These are phyloP conservation scores for Saccostrea cuccullata DNA, from an alignment of 1,140 invertebrate genomes.

Conservation along the genomic window DNA sequence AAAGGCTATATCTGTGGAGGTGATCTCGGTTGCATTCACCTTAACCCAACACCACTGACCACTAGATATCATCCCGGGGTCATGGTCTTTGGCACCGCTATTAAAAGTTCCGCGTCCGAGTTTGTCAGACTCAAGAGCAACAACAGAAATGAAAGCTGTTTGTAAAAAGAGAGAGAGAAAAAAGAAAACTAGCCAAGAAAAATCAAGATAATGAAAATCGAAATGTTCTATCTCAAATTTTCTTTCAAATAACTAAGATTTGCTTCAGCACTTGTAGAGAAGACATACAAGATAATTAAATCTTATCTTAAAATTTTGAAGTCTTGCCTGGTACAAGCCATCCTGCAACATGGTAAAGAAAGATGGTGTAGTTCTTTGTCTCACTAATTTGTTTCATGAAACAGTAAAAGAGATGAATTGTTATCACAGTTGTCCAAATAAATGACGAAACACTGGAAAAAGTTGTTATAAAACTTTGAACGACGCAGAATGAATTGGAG, in stretches of 20 bases:
- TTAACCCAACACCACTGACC: background rate
- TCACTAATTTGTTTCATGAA: background rate
- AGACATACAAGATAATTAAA: too few relatives aligned
- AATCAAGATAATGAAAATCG: too few relatives aligned
- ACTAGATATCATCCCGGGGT: background rate
- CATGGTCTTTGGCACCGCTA: too few relatives aligned
- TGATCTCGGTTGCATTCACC: background rate
- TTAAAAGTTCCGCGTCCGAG: background rate
- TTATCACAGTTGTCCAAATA: conserved; percentile 40
- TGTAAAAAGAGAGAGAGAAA: too few relatives aligned
- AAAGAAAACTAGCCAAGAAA: too few relatives aligned
- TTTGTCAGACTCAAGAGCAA: background rate
- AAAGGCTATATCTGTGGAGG: background rate
- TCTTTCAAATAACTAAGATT: too few relatives aligned
- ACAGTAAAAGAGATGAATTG: conserved; percentile 27
- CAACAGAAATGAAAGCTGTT: too few relatives aligned
- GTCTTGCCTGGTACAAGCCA: conserved; percentile 2
- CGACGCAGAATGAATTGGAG: background rate
- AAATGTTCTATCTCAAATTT: too few relatives aligned
- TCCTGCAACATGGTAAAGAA: background rate
- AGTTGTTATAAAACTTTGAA: conserved; percentile 40
- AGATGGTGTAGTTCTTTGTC: background rate
- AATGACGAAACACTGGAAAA: conserved; percentile 42
- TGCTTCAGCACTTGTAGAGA: too few relatives aligned
- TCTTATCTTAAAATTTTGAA: background rate